phyloP scores from a whole-genome alignment of 2,888 invertebrate species.

The Clanis bilineata region DNA sequence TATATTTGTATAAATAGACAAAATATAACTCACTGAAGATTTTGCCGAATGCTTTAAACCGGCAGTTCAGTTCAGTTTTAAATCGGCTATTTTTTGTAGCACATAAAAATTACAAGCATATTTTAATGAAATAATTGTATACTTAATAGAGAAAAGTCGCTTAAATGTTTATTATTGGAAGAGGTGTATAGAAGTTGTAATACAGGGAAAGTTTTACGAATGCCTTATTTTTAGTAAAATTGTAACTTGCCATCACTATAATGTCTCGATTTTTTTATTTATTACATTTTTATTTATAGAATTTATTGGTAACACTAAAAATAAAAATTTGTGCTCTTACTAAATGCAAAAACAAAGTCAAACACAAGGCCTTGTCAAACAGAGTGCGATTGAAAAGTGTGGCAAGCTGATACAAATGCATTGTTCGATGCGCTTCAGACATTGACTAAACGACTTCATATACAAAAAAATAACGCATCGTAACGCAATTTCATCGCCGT shows the following conservation, averaged over 20 bases:
- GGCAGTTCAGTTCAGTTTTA: too few relatives aligned
- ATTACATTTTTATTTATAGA: neutral
- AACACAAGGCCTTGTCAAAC: too few relatives aligned
- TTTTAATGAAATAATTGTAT: slow-evolving; percentile 12
- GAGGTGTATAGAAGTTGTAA: slow-evolving; percentile 3
- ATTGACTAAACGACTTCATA: too few relatives aligned
- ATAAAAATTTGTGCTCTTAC: neutral
- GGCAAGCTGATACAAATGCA: too few relatives aligned
- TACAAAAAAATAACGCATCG: too few relatives aligned
- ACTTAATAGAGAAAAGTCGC: slow-evolving; percentile 13
- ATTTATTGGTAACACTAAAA: neutral
- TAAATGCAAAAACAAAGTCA: neutral
- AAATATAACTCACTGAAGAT: too few relatives aligned
- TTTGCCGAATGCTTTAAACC: too few relatives aligned
- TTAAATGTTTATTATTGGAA: slow-evolving; percentile 3
- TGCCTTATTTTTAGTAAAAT: slow-evolving; percentile 31
- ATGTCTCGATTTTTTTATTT: neutral
- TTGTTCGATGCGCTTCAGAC: too few relatives aligned
- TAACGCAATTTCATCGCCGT: too few relatives aligned
- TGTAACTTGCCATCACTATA: slow-evolving; percentile 32
- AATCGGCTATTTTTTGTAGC: too few relatives aligned
- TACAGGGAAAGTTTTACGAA: slow-evolving; percentile 5
- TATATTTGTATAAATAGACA: too few relatives aligned
- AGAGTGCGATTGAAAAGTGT: too few relatives aligned
- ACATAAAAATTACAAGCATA: neutral